Percentiles rank a stretch among this genome's conserved stretches.
Conservation (phyloP, 2,797 vertebrate genomes). For the Buceros bicornis region DNA sequence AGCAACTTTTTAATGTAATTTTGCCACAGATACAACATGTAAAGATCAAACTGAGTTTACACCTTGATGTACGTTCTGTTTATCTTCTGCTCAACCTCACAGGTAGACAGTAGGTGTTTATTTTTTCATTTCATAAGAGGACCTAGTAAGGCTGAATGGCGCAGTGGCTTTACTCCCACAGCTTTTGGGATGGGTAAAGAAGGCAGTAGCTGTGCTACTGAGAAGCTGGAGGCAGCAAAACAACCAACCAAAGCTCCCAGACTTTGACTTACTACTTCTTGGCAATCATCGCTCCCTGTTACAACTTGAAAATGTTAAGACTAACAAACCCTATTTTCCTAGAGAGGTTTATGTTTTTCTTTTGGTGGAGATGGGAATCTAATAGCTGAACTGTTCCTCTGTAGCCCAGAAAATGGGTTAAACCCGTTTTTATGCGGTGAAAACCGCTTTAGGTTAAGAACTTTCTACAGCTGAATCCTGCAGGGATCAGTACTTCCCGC, state of each 20-base stretch:
- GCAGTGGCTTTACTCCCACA: neutral
- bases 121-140: neutral
- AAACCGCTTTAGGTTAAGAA: neutral
- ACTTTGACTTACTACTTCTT: neutral
- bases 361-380: neutral
- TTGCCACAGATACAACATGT: neutral
- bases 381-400: neutral
- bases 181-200: neutral
- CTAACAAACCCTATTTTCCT: neutral
- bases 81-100: neutral
- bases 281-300: neutral
- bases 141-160: neutral
- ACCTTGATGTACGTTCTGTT: neutral
- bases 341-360: neutral
- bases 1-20: neutral
- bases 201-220: neutral
- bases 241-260: neutral
- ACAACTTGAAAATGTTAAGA: neutral
- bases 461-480: neutral
- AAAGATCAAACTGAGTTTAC: neutral
- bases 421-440: neutral
- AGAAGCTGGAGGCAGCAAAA: neutral
- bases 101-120: neutral
- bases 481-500: neutral
- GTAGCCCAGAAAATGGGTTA: neutral